A percentile compares a stretch with the other conserved stretches of the same genome.
These are phyloP conservation scores for Eospalax fontanierii DNA, from an alignment of 2,797 vertebrate genomes.

Conservation along the genomic window DNA sequence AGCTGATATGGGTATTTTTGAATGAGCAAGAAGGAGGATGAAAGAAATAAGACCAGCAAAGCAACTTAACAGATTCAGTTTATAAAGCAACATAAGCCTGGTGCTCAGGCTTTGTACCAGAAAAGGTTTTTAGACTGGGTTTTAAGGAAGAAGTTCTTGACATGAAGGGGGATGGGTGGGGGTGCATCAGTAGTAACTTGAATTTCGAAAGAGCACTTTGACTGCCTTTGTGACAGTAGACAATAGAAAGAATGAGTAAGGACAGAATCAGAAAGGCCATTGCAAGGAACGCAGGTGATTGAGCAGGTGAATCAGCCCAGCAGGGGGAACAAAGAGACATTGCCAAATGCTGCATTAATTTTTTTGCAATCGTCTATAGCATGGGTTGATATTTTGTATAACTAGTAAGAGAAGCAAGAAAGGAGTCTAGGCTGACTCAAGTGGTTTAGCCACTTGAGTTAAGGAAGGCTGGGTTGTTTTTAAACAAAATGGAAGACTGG, in stretches of 20 bases:
- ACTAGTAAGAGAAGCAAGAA: background rate
- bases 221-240: background rate
- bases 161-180: no score
- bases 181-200: no score
- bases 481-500: background rate
- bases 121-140: background rate
- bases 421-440: background rate
- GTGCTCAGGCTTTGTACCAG: background rate
- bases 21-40: background rate
- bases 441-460: background rate
- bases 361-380: no score
- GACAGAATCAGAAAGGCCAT: background rate
- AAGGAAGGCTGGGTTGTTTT: background rate
- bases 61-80: no score
- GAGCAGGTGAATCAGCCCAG: background rate
- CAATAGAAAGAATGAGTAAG: background rate
- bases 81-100: rapidly evolving
- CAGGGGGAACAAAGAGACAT: background rate
- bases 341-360: no score
- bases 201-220: background rate
- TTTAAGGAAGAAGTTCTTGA: no score
- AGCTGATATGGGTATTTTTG: background rate
- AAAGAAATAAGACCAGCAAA: background rate
- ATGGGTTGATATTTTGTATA: background rate
- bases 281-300: background rate